Conservation (phyloP, 2,113 vertebrate genomes). For the Albula glossodonta region DNA sequence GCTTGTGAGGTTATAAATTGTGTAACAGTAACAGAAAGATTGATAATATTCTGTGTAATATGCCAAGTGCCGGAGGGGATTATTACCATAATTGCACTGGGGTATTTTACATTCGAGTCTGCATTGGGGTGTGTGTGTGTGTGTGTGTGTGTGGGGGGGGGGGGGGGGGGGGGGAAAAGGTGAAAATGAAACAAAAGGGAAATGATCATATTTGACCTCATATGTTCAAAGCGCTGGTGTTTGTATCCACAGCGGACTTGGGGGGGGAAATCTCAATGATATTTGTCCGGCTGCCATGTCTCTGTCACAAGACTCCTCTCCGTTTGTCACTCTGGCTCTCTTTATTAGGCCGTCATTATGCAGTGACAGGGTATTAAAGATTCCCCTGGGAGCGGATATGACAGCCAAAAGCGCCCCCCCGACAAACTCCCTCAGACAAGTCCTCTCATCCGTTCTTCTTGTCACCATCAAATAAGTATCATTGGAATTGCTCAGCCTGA, state of each 20-base stretch:
- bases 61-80: background rate
- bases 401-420: conserved; percentile 42
- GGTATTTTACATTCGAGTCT: conserved; percentile 1
- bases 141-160: too few species aligned
- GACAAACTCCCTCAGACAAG: conserved; percentile 37
- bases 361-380: conserved; percentile 45
- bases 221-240: conserved; percentile 8
- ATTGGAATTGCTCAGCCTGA: conserved; percentile 56
- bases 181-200: conserved; percentile 19
- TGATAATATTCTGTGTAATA: background rate
- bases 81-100: conserved; percentile 8
- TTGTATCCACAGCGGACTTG: conserved; percentile 14
- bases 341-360: conserved; percentile 12
- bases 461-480: conserved; percentile 54
- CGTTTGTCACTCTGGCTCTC: conserved; percentile 13
- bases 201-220: conserved; percentile 5
- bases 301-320: conserved; percentile 7
- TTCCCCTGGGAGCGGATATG: conserved; percentile 48
- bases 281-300: conserved; percentile 12
- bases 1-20: background rate
- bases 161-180: background rate
- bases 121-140: background rate
- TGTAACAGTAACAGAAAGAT: background rate
- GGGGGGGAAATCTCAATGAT: conserved; percentile 7
- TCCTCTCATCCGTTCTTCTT: conserved; percentile 51